Evolutionary conservation across 2,113 vertebrate species (phyloP).

Genomic region (human (Homo sapiens)): GRCh38 chr17:48453001-48453500

Average conservation of each 20-base stretch:
- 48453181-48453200: constrained; percentile 5
- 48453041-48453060: background rate
- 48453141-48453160: constrained; percentile 3
- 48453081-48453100: background rate
- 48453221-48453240: background rate
- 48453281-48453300: background rate
- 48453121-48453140: background rate
- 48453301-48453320: background rate
- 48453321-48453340: constrained; percentile 21
- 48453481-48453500: background rate
- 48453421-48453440: background rate
- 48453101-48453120: background rate
- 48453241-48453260: background rate
- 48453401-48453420: background rate
- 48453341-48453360: background rate
- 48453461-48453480: background rate
- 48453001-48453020: background rate
- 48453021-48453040: background rate
- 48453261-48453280: constrained; percentile 14
- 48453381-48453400: background rate
- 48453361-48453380: background rate
- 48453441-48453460: background rate
- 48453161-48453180: background rate
- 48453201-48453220: constrained; percentile 1
- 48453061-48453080: background rate